Percentiles rank a stretch among this genome's conserved stretches.
phyloP scores from a whole-genome alignment of 1,140 invertebrate species.

The Oppia nitens region DNA sequence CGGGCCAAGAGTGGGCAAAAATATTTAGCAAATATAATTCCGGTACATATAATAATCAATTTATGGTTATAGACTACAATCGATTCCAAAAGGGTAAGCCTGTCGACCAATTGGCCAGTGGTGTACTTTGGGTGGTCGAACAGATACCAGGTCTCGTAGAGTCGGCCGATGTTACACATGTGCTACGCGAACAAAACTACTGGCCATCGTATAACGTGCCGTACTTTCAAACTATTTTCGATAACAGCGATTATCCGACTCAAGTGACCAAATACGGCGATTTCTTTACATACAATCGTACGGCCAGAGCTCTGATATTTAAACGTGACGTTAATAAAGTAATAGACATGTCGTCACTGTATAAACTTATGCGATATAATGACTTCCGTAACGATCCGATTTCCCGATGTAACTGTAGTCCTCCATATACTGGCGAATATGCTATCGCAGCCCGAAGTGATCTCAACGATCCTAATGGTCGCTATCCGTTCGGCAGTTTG shows the following conservation, averaged over 20 bases:
- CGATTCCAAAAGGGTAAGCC: slow-evolving; percentile 35
- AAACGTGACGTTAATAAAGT: slow-evolving; percentile 27
- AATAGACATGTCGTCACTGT: slow-evolving; percentile 24
- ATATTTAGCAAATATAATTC: slow-evolving; percentile 46
- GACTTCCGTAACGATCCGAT: slow-evolving; percentile 18
- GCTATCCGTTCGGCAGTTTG: slow-evolving; percentile 23
- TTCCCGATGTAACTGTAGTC: slow-evolving; percentile 18
- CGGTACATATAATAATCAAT: slow-evolving; percentile 71
- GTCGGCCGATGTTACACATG: slow-evolving; percentile 45
- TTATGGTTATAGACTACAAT: slow-evolving; percentile 61
- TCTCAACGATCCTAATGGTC: slow-evolving; percentile 16
- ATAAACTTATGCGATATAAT: slow-evolving; percentile 29
- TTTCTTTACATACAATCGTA: slow-evolving; percentile 27
- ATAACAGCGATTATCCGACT: slow-evolving; percentile 35
- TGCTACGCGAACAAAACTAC: slow-evolving; percentile 45
- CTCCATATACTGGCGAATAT: slow-evolving; percentile 12
- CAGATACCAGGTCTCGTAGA: slow-evolving; percentile 50
- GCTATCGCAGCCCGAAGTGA: slow-evolving; percentile 18
- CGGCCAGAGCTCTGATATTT: slow-evolving; percentile 30
- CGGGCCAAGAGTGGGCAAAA: slow-evolving; percentile 49
- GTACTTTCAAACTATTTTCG: slow-evolving; percentile 44
- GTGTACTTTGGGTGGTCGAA: slow-evolving; percentile 56
- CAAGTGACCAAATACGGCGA: slow-evolving; percentile 23
- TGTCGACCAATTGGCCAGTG: slow-evolving; percentile 30
- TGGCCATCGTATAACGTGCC: slow-evolving; percentile 65